Conservation (phyloP, 2,797 vertebrate species). For the Anolis apletophallus region DNA sequence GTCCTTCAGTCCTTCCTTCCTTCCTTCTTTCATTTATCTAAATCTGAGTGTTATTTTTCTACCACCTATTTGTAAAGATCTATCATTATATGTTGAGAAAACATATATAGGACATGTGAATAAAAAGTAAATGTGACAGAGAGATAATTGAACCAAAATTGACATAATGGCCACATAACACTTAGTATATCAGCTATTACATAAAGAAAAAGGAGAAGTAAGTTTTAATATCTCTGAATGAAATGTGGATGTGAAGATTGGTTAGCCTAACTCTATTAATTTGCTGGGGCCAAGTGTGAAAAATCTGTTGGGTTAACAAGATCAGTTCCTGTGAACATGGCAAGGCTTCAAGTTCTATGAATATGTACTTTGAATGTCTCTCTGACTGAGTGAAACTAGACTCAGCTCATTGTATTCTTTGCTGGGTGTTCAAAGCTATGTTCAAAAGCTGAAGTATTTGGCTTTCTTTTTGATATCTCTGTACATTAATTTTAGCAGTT, state of each 20-base stretch:
- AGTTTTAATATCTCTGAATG: neutral
- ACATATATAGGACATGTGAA: neutral
- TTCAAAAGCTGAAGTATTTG: constrained; percentile 2
- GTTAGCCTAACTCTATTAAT: neutral
- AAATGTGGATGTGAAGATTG: neutral
- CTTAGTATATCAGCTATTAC: neutral
- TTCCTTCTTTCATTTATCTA: neutral
- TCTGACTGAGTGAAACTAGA: neutral
- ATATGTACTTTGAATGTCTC: neutral
- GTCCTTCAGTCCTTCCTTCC: neutral
- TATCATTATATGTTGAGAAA: no score
- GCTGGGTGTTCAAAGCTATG: neutral
- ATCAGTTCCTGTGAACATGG: neutral
- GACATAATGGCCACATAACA: neutral
- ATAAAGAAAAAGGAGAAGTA: neutral
- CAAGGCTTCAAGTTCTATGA: neutral
- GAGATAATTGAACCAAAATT: neutral
- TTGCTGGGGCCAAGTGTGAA: neutral
- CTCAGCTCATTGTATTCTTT: neutral
- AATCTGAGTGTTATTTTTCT: neutral
- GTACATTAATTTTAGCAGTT: neutral
- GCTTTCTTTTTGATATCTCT: neutral
- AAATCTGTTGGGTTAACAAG: neutral
- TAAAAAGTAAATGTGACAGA: neutral
- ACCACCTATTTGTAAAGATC: no score